Conservation (phyloP, 2,888 invertebrate species). For the Melipona beecheii region DNA sequence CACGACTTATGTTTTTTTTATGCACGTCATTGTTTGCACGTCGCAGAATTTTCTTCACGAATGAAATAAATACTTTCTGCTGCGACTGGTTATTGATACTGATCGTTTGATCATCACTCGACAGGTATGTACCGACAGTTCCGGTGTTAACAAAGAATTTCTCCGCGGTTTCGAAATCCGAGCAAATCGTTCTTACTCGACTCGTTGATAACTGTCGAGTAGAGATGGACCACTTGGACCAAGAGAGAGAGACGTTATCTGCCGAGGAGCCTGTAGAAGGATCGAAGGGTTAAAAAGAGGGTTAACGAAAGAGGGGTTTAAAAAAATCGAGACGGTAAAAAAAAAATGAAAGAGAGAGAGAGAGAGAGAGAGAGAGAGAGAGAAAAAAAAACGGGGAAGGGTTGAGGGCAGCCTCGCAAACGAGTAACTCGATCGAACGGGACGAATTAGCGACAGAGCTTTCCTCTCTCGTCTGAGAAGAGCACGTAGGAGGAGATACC, state of each 20-base stretch:
- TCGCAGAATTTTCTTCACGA: too few relatives aligned
- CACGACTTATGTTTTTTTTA: too few relatives aligned
- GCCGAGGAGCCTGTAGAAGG: conserved; percentile 6
- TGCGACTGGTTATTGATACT: not conserved
- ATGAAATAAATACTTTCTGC: not conserved
- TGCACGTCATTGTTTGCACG: too few relatives aligned
- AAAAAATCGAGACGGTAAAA: conserved; percentile 43
- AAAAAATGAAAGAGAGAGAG: conserved; percentile 20
- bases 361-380: not conserved
- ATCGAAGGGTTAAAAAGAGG: conserved; percentile 57
- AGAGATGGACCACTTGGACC: conserved; percentile 26
- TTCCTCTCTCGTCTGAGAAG: conserved; percentile 69
- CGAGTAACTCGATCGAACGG: conserved; percentile 69
- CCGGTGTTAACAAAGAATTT: not conserved
- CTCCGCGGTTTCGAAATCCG: not conserved
- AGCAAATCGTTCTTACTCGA: conserved; percentile 8
- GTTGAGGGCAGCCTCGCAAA: conserved; percentile 26
- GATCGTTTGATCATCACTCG: not conserved
- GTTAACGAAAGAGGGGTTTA: conserved; percentile 61
- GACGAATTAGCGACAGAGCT: conserved; percentile 70
- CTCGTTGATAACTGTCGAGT: conserved; percentile 48
- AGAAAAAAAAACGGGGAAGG: not conserved
- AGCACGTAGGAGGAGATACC: conserved; percentile 68
- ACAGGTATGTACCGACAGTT: not conserved
- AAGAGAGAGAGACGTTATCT: conserved; percentile 39